A percentile compares a stretch with the other conserved stretches of the same genome.
Evolutionary conservation across 2,113 vertebrate species (phyloP).

Genomic region (Alethe diademata): DNA sequence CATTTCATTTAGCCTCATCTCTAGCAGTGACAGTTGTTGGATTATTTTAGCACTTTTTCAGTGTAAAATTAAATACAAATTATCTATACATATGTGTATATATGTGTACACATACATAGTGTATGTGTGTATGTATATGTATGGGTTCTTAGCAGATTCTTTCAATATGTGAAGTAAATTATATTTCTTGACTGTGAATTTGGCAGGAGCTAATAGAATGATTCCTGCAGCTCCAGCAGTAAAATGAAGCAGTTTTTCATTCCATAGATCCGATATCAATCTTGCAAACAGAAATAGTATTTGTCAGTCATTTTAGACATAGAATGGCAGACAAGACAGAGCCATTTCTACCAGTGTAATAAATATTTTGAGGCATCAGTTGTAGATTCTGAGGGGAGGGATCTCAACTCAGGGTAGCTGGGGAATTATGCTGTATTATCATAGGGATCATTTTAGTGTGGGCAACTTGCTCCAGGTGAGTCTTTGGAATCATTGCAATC

Average conservation of each 20-base stretch:
- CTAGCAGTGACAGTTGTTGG: background rate
- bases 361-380: background rate
- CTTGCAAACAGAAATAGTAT: background rate
- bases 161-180: constrained; percentile 4
- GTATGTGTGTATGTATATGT: background rate
- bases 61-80: background rate
- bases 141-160: background rate
- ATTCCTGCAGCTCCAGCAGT: background rate
- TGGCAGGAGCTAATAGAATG: background rate
- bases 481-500: background rate
- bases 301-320: background rate
- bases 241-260: background rate
- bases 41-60: constrained; percentile 1
- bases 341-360: background rate
- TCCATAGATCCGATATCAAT: background rate
- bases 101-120: background rate
- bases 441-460: background rate
- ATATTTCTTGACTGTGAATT: background rate
- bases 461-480: background rate
- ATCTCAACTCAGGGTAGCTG: background rate
- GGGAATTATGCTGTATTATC: background rate
- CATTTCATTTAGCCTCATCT: background rate
- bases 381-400: background rate
- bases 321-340: background rate
- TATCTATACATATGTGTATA: background rate